Percentiles rank a stretch among this genome's conserved stretches.
phyloP scores from a whole-genome alignment of 2,888 invertebrate species.

The Catotricha subobsoleta region DNA sequence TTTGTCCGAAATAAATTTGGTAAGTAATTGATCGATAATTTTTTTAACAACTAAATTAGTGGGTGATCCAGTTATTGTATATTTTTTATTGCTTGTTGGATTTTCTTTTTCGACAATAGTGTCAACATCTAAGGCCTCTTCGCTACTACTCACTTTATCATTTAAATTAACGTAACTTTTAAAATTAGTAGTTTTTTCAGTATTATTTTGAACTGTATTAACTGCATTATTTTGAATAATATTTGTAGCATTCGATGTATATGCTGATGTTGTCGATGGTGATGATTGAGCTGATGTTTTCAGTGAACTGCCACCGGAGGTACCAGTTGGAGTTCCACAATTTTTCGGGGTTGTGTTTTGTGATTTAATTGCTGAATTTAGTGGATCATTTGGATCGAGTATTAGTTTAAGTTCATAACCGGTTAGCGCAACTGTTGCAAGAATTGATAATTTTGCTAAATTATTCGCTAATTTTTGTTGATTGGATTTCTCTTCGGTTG shows the following conservation, averaged over 20 bases:
- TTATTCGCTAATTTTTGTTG: constrained; percentile 84
- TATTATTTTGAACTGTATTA: constrained; percentile 19
- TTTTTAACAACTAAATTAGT: constrained; percentile 43
- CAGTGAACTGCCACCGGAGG: constrained; percentile 9
- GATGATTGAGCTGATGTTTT: constrained; percentile 12
- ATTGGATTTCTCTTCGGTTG: constrained; percentile 65
- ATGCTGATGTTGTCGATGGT: constrained; percentile 15
- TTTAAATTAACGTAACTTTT: background rate
- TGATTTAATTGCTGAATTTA: constrained; percentile 11
- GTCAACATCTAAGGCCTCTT: constrained; percentile 6
- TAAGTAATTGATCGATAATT: constrained; percentile 53
- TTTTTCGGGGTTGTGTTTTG: constrained; percentile 13
- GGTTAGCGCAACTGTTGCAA: constrained; percentile 67
- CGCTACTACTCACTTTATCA: constrained; percentile 4
- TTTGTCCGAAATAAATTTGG: constrained; percentile 68
- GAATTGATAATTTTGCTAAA: constrained; percentile 70
- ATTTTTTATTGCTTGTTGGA: constrained; percentile 13
- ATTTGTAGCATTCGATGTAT: constrained; percentile 29
- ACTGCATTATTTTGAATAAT: constrained; percentile 23
- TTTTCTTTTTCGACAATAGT: constrained; percentile 15
- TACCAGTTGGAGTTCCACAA: constrained; percentile 13
- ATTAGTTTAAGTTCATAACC: constrained; percentile 36
- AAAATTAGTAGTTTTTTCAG: constrained; percentile 15
- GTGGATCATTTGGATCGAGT: constrained; percentile 12
- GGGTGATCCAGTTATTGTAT: constrained; percentile 16